Evolutionary conservation across 2,888 invertebrate species (phyloP).

Genomic region (Cosmia trapezina): DNA sequence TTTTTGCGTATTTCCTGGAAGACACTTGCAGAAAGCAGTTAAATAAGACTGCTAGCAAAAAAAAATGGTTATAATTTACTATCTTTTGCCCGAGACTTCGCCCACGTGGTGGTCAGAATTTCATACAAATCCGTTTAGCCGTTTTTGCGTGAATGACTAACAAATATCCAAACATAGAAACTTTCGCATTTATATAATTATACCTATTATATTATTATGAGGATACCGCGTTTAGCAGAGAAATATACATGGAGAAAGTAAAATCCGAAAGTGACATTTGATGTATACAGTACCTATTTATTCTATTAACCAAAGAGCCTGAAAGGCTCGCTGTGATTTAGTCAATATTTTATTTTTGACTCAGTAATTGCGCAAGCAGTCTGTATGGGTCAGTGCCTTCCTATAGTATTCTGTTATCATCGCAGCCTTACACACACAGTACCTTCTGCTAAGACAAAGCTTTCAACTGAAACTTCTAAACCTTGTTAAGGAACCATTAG

Average conservation of each 20-base stretch:
- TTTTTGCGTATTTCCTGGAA: neutral
- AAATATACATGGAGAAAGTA: neutral
- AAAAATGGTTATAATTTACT: neutral
- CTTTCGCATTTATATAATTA: too few relatives aligned
- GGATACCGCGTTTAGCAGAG: too few relatives aligned
- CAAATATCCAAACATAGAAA: too few relatives aligned
- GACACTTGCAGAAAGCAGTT: neutral
- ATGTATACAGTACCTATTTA: neutral
- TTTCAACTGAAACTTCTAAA: constrained; percentile 11
- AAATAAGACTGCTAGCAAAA: neutral
- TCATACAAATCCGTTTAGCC: too few relatives aligned
- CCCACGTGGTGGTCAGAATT: too few relatives aligned
- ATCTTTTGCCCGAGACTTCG: too few relatives aligned
- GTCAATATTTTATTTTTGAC: neutral
- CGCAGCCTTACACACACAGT: neutral
- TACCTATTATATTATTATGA: too few relatives aligned
- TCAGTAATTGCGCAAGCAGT: neutral
- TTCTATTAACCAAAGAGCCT: too few relatives aligned
- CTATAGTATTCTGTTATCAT: neutral
- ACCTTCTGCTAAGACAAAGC: neutral
- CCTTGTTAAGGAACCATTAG: constrained; percentile 45
- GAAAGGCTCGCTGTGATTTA: too few relatives aligned
- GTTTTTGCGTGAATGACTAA: too few relatives aligned
- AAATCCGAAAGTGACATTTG: neutral
- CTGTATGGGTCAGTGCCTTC: neutral